phyloP scores from a whole-genome alignment of 2,113 vertebrate species.

The Hyaena hyaena region DNA sequence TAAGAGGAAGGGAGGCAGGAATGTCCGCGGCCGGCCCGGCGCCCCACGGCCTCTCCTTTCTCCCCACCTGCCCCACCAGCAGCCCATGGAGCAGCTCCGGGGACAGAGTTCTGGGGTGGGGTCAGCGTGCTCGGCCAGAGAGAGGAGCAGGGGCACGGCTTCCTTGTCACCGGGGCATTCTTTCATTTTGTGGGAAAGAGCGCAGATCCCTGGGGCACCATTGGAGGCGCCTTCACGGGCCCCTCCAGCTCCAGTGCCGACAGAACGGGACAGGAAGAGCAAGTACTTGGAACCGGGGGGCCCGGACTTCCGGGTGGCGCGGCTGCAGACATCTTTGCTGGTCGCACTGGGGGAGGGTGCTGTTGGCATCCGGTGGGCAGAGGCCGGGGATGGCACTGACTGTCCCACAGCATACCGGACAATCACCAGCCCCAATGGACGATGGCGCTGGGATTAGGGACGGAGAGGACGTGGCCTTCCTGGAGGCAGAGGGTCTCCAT shows the following conservation, averaged over 20 bases:
- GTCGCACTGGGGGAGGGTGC: rapidly evolving
- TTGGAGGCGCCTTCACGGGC: not conserved
- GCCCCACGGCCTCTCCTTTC: rapidly evolving
- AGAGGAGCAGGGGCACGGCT: not conserved
- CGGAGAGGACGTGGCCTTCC: not conserved
- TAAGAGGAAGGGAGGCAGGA: not conserved
- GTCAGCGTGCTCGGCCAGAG: rapidly evolving
- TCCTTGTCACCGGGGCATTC: not conserved
- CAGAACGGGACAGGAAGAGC: no score
- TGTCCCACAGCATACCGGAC: rapidly evolving
- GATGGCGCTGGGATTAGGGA: not conserved
- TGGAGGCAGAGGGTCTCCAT: not conserved
- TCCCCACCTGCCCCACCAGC: rapidly evolving
- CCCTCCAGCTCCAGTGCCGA: no score
- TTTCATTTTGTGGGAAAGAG: not conserved
- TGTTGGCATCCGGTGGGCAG: rapidly evolving
- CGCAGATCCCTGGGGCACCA: not conserved
- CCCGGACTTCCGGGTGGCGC: not conserved
- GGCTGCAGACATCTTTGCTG: not conserved
- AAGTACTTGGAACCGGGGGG: not conserved
- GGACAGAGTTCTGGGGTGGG: rapidly evolving
- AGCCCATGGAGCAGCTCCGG: rapidly evolving
- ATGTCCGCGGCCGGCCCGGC: rapidly evolving
- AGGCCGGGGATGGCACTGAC: not conserved
- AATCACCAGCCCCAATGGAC: not conserved